Evolutionary conservation across 2,888 invertebrate genomes (phyloP).

Genomic region (Barypeithes pellucidus): DNA sequence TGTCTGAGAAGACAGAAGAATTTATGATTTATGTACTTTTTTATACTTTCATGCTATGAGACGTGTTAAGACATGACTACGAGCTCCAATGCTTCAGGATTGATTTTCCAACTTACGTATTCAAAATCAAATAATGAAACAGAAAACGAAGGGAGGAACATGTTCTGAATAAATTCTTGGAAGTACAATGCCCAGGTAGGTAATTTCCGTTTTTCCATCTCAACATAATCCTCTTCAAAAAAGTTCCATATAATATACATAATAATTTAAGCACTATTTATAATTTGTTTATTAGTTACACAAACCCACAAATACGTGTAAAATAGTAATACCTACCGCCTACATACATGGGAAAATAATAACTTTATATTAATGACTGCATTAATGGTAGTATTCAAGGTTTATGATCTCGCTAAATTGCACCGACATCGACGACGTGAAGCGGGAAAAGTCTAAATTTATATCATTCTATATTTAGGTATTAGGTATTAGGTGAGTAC

Average conservation of each 20-base stretch:
- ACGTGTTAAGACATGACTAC: too few relatives aligned
- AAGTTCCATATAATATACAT: not conserved
- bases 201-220: too few relatives aligned
- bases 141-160: too few relatives aligned
- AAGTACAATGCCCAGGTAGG: too few relatives aligned
- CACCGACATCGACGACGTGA: slow-evolving; percentile 12
- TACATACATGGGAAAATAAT: slow-evolving; percentile 19
- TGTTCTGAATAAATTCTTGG: too few relatives aligned
- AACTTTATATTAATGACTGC: slow-evolving; percentile 10
- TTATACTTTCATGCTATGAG: too few relatives aligned
- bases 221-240: too few relatives aligned
- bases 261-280: not conserved
- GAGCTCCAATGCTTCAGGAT: too few relatives aligned
- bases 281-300: not conserved
- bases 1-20: too few relatives aligned
- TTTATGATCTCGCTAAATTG: slow-evolving; percentile 27
- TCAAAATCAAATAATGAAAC: too few relatives aligned
- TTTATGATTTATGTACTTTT: too few relatives aligned
- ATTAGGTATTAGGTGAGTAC: slow-evolving; percentile 20
- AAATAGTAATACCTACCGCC: not conserved
- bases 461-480: slow-evolving; percentile 12
- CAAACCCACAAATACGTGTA: not conserved
- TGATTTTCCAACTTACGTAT: too few relatives aligned
- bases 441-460: slow-evolving; percentile 8
- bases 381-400: slow-evolving; percentile 15